Base-by-base conservation (phyloP, 2,888 invertebrate genomes). In the Spatulosminthurus flaviceps region DNA sequence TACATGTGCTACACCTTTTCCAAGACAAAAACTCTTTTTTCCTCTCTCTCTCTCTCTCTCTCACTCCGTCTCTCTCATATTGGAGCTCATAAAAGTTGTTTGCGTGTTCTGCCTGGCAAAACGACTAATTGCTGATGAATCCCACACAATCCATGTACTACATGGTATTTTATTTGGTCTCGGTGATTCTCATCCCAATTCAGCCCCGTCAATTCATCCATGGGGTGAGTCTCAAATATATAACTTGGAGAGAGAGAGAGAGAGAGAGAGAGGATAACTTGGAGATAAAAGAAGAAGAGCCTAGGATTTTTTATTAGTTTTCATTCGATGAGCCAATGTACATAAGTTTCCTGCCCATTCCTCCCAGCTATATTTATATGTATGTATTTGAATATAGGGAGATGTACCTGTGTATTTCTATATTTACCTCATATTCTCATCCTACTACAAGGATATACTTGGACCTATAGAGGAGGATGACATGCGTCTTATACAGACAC, bases 121-220 rank as follows among this genome's bases (percentile, higher is more conserved):
- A 29, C 34, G 26, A 66, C 66, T 75, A 75, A 75, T 75, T 75
- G 64, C 75, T 61, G 19, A 61, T 64, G 34, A 75, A 75, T 75
- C 41, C 75, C 61, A 61, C 61, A 70, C 70, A 70, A 21, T 70
- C 41, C 21, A 41, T 29, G 29, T n/a, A 69, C 28, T 16, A 13
- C 29, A 69, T 28, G 34, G 29, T 69, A 26, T 64, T 64, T 64
- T 64, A 64, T 64, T 64, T 24, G 64, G 64, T 64, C 64, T 64
- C 26, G 5, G 11, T 64, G 9, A 9, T 64, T 64, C 24, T 24
- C 2, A 24, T 24, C 60, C 60, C 60, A 9, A 64, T n/a, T 1
- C 11, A 64, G 64, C 24, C 11, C 24, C 64, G 11, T 22, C 34
- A 34, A 34, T 64, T 64, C 64, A 11, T n/a, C 26, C 64, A 64